These are phyloP conservation scores for Halcyon badia DNA, from an alignment of 2,797 vertebrate genomes.

Conservation along the genomic window DNA sequence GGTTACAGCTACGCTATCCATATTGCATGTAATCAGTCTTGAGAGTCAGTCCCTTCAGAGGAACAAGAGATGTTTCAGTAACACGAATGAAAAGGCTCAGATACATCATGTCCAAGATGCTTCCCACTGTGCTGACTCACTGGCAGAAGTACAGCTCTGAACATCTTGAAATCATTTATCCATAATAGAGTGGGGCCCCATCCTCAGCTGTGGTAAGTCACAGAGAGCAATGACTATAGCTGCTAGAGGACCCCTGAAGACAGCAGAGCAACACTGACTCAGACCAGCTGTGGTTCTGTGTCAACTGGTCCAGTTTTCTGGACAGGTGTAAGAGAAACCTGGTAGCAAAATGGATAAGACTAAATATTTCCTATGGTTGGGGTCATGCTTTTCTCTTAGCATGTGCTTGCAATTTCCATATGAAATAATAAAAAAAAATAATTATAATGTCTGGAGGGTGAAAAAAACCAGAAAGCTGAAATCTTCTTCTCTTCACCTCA, in stretches of 20 bases:
- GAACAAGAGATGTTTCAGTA: neutral
- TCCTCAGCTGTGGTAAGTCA: neutral
- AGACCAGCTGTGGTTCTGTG: neutral
- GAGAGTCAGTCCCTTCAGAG: neutral
- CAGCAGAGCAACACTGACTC: neutral
- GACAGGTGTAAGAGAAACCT: neutral
- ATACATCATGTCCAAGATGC: neutral
- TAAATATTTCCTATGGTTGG: neutral
- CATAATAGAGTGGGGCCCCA: neutral
- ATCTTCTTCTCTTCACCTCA: neutral
- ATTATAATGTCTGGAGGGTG: neutral
- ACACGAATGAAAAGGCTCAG: neutral
- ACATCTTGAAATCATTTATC: neutral
- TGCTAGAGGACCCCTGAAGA: neutral
- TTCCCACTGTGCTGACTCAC: neutral
- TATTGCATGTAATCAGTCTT: fast-evolving
- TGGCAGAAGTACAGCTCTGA: neutral
- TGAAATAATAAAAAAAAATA: neutral
- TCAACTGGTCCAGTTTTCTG: neutral
- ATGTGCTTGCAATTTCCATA: neutral
- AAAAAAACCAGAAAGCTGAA: neutral
- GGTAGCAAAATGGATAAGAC: neutral
- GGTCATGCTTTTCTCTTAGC: neutral
- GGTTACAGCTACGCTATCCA: neutral
- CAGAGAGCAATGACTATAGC: neutral